These are phyloP conservation scores for Tachysurus fulvidraco DNA, from an alignment of 2,113 vertebrate genomes.

Conservation along the genomic window DNA sequence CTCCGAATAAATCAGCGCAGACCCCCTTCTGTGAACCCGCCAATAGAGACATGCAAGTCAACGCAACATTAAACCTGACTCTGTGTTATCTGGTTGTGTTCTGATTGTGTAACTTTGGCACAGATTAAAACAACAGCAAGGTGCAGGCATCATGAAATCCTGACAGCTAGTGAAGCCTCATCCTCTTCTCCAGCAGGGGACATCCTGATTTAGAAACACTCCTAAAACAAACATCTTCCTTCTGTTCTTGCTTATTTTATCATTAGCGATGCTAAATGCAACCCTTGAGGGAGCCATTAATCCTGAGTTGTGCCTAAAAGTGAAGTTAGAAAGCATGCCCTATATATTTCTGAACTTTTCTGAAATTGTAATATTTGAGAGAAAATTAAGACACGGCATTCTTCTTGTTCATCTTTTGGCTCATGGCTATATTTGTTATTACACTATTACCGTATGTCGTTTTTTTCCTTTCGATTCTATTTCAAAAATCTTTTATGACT, in stretches of 20 bases:
- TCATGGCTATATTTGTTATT: neutral
- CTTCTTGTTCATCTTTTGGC: neutral
- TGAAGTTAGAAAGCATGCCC: conserved; percentile 11
- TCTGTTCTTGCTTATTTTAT: conserved; percentile 45
- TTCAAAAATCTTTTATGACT: neutral
- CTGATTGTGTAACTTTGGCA: conserved; percentile 1
- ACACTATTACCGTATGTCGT: neutral
- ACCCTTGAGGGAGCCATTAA: conserved; percentile 52
- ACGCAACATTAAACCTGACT: conserved; percentile 23
- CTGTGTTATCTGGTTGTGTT: conserved; percentile 13
- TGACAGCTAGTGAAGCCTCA: conserved; percentile 11
- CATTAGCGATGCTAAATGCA: conserved; percentile 39
- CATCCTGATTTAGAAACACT: conserved; percentile 39
- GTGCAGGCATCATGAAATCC: conserved; percentile 20
- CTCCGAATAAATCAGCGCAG: conserved; percentile 41
- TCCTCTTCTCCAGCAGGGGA: conserved; percentile 31
- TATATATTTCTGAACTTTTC: neutral
- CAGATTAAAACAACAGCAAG: conserved; percentile 27
- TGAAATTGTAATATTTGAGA: conserved; percentile 4
- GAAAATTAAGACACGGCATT: neutral
- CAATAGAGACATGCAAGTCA: neutral
- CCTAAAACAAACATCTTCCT: conserved; percentile 47
- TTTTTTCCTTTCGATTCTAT: neutral
- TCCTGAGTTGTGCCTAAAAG: conserved; percentile 14
- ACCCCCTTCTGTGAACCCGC: conserved; percentile 9